These are phyloP conservation scores for Chymomyza caudatula DNA, from an alignment of 2,888 invertebrate genomes.

Conservation along the genomic window DNA sequence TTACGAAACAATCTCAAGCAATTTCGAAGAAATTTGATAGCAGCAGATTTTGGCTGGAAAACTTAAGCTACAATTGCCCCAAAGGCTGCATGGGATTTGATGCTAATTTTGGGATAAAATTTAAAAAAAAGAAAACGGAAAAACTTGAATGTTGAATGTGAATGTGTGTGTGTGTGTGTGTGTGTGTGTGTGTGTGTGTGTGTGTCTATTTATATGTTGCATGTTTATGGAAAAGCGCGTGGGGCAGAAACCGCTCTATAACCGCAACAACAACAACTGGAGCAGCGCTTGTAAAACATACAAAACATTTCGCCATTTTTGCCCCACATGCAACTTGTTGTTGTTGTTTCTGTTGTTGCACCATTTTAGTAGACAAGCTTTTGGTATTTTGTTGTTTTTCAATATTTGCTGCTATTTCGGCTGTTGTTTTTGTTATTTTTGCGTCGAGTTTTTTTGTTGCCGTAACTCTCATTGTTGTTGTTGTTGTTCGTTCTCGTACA, in stretches of 20 bases:
- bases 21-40: background rate
- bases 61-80: background rate
- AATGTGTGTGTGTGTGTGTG: conserved; percentile 10
- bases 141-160: conserved; percentile 7
- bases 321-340: background rate
- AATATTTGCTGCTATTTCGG: conserved; percentile 31
- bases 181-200: background rate
- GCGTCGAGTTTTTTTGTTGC: conserved; percentile 36
- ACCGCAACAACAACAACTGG: conserved; percentile 6
- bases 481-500: conserved; percentile 24
- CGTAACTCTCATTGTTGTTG: background rate
- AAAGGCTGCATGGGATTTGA: background rate
- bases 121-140: background rate
- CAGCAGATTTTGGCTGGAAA: background rate
- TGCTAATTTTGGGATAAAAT: background rate
- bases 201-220: background rate
- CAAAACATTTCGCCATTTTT: conserved; percentile 9
- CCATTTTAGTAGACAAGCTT: conserved; percentile 32
- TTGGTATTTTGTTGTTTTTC: conserved; percentile 24
- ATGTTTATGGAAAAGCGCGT: conserved; percentile 36
- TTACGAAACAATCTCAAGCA: background rate
- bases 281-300: conserved; percentile 37
- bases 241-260: conserved; percentile 30
- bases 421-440: conserved; percentile 24
- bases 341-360: conserved; percentile 23